These are phyloP conservation scores for Drosophila baimaii DNA, from an alignment of 1,140 invertebrate genomes.

Conservation along the genomic window DNA sequence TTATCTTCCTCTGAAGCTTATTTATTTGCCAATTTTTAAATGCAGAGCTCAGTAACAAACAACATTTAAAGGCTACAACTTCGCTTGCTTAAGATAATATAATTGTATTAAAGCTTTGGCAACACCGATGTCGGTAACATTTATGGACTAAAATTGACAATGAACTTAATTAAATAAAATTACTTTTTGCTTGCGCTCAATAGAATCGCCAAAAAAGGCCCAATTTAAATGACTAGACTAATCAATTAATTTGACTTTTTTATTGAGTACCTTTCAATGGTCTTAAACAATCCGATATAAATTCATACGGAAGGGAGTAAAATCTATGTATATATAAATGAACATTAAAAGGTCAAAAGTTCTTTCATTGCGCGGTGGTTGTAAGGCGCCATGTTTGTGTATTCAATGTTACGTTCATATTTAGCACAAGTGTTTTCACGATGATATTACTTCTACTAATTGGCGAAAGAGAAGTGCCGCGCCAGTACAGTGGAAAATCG, in stretches of 20 bases:
- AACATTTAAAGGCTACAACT: too few relatives aligned
- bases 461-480: conserved; percentile 6
- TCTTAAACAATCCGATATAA: neutral
- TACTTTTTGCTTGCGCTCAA: too few relatives aligned
- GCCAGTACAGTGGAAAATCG: neutral
- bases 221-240: neutral
- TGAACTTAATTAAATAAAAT: neutral
- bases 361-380: neutral
- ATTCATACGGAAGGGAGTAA: neutral
- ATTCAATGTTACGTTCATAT: neutral
- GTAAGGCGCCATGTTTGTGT: neutral
- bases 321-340: neutral
- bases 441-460: conserved; percentile 19
- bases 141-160: too few relatives aligned
- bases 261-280: conserved; percentile 8
- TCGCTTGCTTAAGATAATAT: neutral
- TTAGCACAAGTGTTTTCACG: conserved; percentile 4
- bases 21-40: neutral
- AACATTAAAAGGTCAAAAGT: conserved; percentile 1
- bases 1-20: too few relatives aligned
- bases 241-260: neutral
- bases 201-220: neutral
- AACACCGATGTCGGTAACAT: neutral
- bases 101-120: too few relatives aligned
- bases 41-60: neutral